These are phyloP conservation scores for Oceanodroma tethys DNA, from an alignment of 2,113 vertebrate species.

Conservation along the genomic window DNA sequence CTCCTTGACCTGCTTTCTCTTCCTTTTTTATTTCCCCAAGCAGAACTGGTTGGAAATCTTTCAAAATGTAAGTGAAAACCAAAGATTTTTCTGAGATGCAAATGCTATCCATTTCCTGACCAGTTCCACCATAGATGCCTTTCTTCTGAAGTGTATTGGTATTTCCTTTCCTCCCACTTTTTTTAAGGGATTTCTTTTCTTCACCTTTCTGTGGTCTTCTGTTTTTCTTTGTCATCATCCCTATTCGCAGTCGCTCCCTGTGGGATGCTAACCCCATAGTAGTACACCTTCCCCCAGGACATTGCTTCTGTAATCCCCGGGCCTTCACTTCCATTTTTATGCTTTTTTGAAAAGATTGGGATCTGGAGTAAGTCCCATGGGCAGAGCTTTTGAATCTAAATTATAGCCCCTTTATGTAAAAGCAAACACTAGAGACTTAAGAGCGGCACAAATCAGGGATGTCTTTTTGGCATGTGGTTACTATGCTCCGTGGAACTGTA, in stretches of 20 bases:
- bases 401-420: background rate
- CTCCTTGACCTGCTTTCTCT: slow-evolving; percentile 48
- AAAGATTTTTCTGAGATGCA: slow-evolving; percentile 29
- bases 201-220: background rate
- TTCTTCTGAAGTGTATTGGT: background rate
- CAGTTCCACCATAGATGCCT: slow-evolving; percentile 4
- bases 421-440: background rate
- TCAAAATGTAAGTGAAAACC: slow-evolving; percentile 65
- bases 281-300: background rate
- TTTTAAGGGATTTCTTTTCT: background rate
- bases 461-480: background rate
- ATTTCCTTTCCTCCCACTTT: background rate
- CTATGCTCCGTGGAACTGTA: background rate
- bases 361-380: background rate
- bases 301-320: background rate
- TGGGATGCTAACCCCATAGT: background rate
- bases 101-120: slow-evolving; percentile 27
- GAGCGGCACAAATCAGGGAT: background rate
- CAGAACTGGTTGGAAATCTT: slow-evolving; percentile 68
- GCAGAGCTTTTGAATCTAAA: background rate
- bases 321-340: background rate
- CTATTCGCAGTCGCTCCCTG: background rate
- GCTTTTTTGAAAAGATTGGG: background rate
- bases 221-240: background rate
- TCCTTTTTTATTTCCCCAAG: slow-evolving; percentile 51